These are phyloP conservation scores for Eupithecia subumbrata DNA, from an alignment of 2,888 invertebrate genomes.

Conservation along the genomic window DNA sequence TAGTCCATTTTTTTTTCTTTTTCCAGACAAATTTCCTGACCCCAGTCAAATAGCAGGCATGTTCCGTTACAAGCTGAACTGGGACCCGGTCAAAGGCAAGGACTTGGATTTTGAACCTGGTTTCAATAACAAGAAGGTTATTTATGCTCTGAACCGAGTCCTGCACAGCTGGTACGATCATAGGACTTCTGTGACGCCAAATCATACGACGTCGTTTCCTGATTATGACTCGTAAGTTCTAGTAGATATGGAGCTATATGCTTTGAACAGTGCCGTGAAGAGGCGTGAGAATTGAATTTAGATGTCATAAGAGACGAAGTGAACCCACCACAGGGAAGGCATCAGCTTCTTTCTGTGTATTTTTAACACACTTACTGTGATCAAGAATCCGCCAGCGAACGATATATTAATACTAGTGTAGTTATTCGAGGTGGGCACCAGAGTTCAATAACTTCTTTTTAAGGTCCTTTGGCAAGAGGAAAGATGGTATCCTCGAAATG, in stretches of 20 bases:
- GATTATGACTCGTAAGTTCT: slow-evolving; percentile 41
- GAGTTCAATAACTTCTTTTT: too few species aligned
- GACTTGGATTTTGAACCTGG: background rate
- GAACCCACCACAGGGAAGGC: too few species aligned
- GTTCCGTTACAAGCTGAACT: slow-evolving; percentile 58
- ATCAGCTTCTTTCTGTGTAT: too few species aligned
- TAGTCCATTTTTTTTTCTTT: background rate
- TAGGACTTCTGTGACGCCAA: slow-evolving; percentile 50
- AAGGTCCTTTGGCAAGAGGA: too few species aligned
- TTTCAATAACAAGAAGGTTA: slow-evolving; percentile 46
- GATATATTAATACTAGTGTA: too few species aligned
- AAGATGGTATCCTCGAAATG: too few species aligned
- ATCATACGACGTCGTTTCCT: slow-evolving; percentile 53
- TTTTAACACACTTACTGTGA: background rate
- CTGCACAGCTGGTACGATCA: slow-evolving; percentile 58
- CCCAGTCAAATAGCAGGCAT: slow-evolving; percentile 59
- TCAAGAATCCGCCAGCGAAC: too few species aligned
- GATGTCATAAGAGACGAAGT: too few species aligned
- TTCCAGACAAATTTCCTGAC: slow-evolving; percentile 60
- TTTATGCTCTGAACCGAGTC: slow-evolving; percentile 50
- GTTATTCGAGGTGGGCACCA: too few species aligned
- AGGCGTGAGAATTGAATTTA: too few species aligned
- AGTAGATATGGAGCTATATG: background rate
- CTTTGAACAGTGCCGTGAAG: background rate
- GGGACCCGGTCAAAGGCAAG: slow-evolving; percentile 47